phyloP scores from a whole-genome alignment of 92 coral and sea anemone species.

The Epizoanthus stellaris region DNA sequence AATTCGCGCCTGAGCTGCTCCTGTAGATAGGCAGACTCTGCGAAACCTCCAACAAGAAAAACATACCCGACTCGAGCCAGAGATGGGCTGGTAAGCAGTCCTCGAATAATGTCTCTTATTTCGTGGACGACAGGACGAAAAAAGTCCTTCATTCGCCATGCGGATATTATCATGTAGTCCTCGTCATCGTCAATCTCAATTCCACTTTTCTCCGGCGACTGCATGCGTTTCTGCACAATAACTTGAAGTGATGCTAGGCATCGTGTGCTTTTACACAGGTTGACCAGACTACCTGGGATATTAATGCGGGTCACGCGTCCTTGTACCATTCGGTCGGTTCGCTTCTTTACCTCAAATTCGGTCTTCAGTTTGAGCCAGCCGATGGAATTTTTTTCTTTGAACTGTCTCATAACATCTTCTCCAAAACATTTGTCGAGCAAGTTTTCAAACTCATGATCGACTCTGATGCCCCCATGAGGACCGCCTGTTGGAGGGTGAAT shows the following conservation, averaged over 20 bases:
- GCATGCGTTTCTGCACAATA: not conserved
- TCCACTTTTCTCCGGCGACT: not conserved
- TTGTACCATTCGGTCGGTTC: not conserved
- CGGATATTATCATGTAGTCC: slow-evolving; percentile 55
- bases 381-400: not conserved
- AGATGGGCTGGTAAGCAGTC: slow-evolving; percentile 25
- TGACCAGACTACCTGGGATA: not conserved
- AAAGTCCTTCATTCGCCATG: slow-evolving; percentile 47
- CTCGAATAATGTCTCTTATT: slow-evolving; percentile 45
- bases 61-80: slow-evolving; percentile 40
- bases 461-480: not conserved
- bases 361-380: not conserved
- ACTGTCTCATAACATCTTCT: not conserved
- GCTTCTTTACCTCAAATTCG: not conserved
- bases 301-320: not conserved
- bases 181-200: not conserved
- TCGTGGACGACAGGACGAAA: slow-evolving; percentile 57
- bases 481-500: not conserved
- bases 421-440: not conserved
- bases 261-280: not conserved
- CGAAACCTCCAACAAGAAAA: slow-evolving; percentile 75
- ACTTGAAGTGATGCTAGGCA: not conserved
- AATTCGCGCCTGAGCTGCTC: slow-evolving; percentile 42
- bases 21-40: slow-evolving; percentile 59
- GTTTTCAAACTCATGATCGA: not conserved